Evolutionary conservation across 2,888 invertebrate species (phyloP), one percentile per base, ranked within the genome.

Genomic region (Stenoptilia bipunctidactyla): DNA sequence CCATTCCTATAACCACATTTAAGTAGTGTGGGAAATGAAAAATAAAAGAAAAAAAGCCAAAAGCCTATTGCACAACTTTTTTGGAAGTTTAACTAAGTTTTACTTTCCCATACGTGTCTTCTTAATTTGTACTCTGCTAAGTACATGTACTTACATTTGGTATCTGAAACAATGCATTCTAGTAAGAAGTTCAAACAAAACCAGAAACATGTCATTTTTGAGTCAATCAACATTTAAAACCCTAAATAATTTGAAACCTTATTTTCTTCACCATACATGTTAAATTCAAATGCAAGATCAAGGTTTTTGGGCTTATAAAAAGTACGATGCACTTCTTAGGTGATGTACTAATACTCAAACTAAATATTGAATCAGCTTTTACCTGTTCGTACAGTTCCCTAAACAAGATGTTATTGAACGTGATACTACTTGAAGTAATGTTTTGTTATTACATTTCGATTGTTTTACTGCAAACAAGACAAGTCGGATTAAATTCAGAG

Each of bases 301-400:
- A 37, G 37, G 25, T 15, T n/a, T n/a, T n/a, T n/a, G n/a, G n/a
- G n/a, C n/a, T n/a, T n/a, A n/a, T n/a, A n/a, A n/a, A 37, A 13
- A 20, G 27, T 27, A 15, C 39, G 25, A 13, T 15, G 15, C 5
- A 20, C 13, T n/a, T n/a, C n/a, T n/a, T 30, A 20, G 20, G 15
- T 13, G 30, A 56, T 53, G 45, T 50, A 63, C 66, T 69, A 70
- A 71, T 72, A 69, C 62, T 53, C 56, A 61, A 50, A 47, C 49
- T 54, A 53, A 63, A 61, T 70, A 67, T 71, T 71, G 63, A 56
- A 45, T 50, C 55, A 62, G 63, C 63, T 67, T 64, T 64, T 62
- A 60, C 56, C 45, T 49, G 12, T 36, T 41, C 8, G 37, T 34
- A 34, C 34, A 37, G 27, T 40, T 43, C 41, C 15, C 38, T 15